Evolutionary conservation across 2,797 vertebrate species (phyloP).

Genomic region (Leptoclinus maculatus): DNA sequence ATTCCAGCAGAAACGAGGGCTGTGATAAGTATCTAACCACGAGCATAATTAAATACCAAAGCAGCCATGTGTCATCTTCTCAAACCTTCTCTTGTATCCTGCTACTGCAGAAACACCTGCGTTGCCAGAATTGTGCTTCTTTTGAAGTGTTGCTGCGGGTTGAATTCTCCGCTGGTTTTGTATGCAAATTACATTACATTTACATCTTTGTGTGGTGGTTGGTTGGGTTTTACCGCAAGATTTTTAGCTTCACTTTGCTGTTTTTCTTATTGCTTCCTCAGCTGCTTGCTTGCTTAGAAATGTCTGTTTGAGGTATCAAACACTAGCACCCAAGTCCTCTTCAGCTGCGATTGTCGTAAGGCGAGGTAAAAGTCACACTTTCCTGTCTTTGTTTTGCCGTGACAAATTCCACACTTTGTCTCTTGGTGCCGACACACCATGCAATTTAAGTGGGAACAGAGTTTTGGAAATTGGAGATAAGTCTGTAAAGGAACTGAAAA

Average conservation of each 20-base stretch:
- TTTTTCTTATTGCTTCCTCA: neutral
- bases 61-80: slow-evolving; percentile 20
- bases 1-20: slow-evolving; percentile 33
- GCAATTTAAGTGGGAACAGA: slow-evolving; percentile 25
- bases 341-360: neutral
- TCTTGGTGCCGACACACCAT: slow-evolving; percentile 2
- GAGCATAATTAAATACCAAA: slow-evolving; percentile 24
- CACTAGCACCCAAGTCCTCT: neutral
- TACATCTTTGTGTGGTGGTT: neutral
- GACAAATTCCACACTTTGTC: slow-evolving; percentile 23
- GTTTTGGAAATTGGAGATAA: slow-evolving; percentile 28
- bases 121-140: neutral
- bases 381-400: slow-evolving; percentile 21
- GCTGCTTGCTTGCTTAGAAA: slow-evolving; percentile 7
- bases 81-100: neutral
- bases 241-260: neutral
- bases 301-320: neutral
- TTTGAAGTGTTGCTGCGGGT: neutral
- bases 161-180: neutral
- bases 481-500: slow-evolving; percentile 1
- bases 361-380: neutral
- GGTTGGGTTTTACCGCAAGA: neutral
- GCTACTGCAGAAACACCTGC: neutral
- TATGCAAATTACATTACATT: neutral
- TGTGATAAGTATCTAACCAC: slow-evolving; percentile 35